Conservation (phyloP, 2,888 invertebrate species). For the Agonopterix heracliana region DNA sequence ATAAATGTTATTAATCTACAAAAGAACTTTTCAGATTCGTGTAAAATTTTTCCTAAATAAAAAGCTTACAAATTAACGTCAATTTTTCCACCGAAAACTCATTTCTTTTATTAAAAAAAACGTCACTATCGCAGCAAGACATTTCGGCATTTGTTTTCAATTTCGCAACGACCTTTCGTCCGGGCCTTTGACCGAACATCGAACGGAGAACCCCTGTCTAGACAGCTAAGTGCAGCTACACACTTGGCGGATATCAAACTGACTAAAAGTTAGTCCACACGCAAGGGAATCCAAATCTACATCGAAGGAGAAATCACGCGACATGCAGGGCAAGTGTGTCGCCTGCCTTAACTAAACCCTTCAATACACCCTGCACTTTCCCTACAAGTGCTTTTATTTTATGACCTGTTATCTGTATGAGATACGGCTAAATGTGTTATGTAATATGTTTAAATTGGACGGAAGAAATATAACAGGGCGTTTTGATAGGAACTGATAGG, state of each 20-base stretch:
- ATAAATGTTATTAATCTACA: too few species aligned
- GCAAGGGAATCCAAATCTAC: background rate
- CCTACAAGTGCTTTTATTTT: slow-evolving; percentile 47
- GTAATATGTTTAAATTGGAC: slow-evolving; percentile 45
- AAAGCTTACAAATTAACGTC: too few species aligned
- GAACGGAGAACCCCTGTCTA: slow-evolving; percentile 54
- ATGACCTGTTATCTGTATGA: slow-evolving; percentile 49
- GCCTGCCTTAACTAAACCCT: slow-evolving; percentile 27
- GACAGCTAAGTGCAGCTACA: slow-evolving; percentile 46
- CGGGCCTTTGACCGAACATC: slow-evolving; percentile 59
- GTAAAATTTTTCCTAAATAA: too few species aligned
- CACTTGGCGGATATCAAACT: slow-evolving; percentile 9
- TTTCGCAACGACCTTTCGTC: slow-evolving; percentile 62
- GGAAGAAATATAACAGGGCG: slow-evolving; percentile 33
- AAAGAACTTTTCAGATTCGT: too few species aligned
- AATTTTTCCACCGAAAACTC: slow-evolving; percentile 28
- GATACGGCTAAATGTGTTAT: slow-evolving; percentile 52
- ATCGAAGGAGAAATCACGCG: background rate
- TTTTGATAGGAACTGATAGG: slow-evolving; percentile 7
- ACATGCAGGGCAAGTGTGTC: background rate
- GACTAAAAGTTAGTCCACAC: slow-evolving; percentile 2
- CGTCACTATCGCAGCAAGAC: slow-evolving; percentile 22
- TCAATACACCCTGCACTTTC: slow-evolving; percentile 28
- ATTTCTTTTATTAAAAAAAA: slow-evolving; percentile 22
- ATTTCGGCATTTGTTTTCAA: slow-evolving; percentile 54